These are phyloP conservation scores for Moxostoma hubbsi DNA, from an alignment of 2,797 vertebrate genomes.

Conservation along the genomic window DNA sequence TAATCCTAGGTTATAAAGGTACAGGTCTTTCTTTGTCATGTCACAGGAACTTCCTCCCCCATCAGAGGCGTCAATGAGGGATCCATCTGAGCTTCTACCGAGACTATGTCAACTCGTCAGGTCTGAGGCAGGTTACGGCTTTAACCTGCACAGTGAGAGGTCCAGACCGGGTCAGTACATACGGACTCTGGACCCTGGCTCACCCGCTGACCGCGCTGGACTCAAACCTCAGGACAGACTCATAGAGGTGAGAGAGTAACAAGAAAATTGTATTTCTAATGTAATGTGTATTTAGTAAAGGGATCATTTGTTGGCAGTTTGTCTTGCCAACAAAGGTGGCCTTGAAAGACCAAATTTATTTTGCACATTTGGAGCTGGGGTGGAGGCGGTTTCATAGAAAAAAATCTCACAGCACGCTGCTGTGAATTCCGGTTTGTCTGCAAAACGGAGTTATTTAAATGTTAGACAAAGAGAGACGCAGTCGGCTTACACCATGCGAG, in stretches of 20 bases:
- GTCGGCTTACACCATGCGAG: too few species aligned
- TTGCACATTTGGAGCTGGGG: too few species aligned
- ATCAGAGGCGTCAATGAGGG: slow-evolving; percentile 54
- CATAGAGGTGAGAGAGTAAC: slow-evolving; percentile 82
- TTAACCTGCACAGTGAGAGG: slow-evolving; percentile 97
- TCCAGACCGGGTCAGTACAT: slow-evolving; percentile 94
- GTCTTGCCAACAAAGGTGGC: too few species aligned
- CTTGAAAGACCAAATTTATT: too few species aligned
- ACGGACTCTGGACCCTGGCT: slow-evolving; percentile 89
- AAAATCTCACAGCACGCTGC: too few species aligned
- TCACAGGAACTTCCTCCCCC: slow-evolving; percentile 65
- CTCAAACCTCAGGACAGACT: slow-evolving; percentile 91
- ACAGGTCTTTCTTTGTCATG: slow-evolving; percentile 17
- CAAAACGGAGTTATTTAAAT: too few species aligned
- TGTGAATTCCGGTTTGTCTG: too few species aligned
- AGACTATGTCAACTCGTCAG: slow-evolving; percentile 90
- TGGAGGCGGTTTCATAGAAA: too few species aligned
- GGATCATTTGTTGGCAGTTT: too few species aligned
- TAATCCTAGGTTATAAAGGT: slow-evolving; percentile 45
- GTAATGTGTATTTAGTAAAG: too few species aligned
- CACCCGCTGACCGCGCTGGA: slow-evolving; percentile 85
- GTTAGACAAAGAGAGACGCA: too few species aligned
- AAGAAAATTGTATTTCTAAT: neutral
- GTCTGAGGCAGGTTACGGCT: slow-evolving; percentile 88
- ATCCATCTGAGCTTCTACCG: slow-evolving; percentile 82